These are phyloP conservation scores for Apamea epomidion DNA, from an alignment of 2,888 invertebrate species.

Conservation along the genomic window DNA sequence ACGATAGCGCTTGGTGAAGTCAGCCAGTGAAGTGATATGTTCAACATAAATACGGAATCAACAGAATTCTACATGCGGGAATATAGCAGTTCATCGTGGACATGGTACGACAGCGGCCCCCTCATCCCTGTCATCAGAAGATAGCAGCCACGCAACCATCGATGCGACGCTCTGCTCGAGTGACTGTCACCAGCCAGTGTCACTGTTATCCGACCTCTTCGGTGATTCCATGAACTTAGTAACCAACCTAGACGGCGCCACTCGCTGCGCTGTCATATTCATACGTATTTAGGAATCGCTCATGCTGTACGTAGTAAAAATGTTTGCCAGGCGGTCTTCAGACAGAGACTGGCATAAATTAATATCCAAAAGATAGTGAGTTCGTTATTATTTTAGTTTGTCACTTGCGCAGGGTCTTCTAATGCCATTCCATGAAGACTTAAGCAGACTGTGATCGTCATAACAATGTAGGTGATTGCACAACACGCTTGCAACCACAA, in stretches of 20 bases:
- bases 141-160: no score
- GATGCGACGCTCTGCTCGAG: no score
- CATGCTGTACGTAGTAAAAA: not conserved
- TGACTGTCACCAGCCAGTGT: no score
- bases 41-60: no score
- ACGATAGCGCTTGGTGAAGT: no score
- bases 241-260: no score
- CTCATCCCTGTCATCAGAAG: no score
- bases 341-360: not conserved
- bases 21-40: no score
- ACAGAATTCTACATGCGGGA: no score
- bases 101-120: no score
- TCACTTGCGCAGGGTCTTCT: not conserved
- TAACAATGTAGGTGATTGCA: not conserved
- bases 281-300: not conserved
- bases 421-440: not conserved
- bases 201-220: no score
- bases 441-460: not conserved
- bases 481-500: not conserved
- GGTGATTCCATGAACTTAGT: no score
- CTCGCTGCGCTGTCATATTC: not conserved
- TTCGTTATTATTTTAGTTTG: not conserved
- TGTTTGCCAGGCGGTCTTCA: not conserved
- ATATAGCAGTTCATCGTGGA: not conserved
- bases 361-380: not conserved